These are phyloP conservation scores for Tetropium fuscum DNA, from an alignment of 2,888 invertebrate genomes.

Conservation along the genomic window DNA sequence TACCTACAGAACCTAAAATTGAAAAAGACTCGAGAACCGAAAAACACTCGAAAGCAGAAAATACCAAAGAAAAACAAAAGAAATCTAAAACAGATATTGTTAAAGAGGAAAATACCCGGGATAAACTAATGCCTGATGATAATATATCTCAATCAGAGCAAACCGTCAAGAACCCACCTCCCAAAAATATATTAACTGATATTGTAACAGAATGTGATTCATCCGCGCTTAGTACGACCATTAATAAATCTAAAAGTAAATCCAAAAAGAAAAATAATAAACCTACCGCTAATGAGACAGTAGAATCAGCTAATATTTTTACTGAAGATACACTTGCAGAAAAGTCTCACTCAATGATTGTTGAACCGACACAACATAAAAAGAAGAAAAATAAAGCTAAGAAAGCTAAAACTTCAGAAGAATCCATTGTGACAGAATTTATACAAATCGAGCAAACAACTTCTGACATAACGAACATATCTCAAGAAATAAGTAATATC, in stretches of 20 bases:
- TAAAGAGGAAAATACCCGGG: not conserved
- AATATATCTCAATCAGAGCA: not conserved
- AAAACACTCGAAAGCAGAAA: conserved; percentile 23
- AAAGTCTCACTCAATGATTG: not conserved
- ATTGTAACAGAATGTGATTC: not conserved
- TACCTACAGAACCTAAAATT: conserved; percentile 6
- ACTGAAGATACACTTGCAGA: not conserved
- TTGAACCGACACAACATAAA: conserved; percentile 7
- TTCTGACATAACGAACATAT: not conserved
- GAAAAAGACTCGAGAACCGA: conserved; percentile 16
- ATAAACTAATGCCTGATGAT: not conserved
- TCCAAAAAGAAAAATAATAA: conserved; percentile 17
- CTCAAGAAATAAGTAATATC: too few species aligned
- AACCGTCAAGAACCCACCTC: not conserved
- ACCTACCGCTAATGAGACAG: not conserved
- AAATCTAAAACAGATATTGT: not conserved
- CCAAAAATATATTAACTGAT: not conserved
- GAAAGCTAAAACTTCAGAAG: conserved; percentile 63
- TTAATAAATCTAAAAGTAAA: conserved; percentile 26
- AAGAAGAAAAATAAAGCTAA: conserved; percentile 21
- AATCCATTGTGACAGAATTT: not conserved
- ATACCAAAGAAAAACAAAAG: not conserved
- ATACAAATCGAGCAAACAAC: conserved; percentile 7
- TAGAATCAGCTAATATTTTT: not conserved
- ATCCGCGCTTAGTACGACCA: not conserved